Base-by-base conservation (phyloP, 1,140 invertebrate genomes). In the Leptinotarsa lineolata region DNA sequence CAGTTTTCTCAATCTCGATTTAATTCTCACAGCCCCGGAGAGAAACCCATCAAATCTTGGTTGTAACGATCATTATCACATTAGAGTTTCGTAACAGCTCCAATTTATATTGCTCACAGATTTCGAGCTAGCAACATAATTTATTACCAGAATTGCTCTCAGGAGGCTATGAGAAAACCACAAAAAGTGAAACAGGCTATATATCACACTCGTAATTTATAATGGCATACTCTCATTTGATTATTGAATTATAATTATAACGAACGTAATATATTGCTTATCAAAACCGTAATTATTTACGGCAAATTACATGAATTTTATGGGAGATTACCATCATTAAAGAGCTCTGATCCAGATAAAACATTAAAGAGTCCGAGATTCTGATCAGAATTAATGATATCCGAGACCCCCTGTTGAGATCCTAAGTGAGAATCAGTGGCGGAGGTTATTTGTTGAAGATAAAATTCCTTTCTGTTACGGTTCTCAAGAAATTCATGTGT, bases 171-270 rank as follows among this genome's bases (percentile, higher is more conserved):
- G 61, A 30, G 16, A 21, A 64, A 64, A 22, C 61, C 61, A 64
- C 24, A 64, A 64, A 64, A 64, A 64, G 61, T 64, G 24, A 64
- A 64, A 30, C 61, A 64, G 12, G 61, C 61, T 30, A 30, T 64
- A 64, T 64, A 64, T 64, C 61, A 64, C 20, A 15, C 21, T 16
- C 15, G 21, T 64, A 64, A 64, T 21, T 64, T 30, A 21, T 64
- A 64, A 64, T 22, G 21, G 61, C 24, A 21, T 64, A 64, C 61
- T 64, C 61, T 64, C 24, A 64, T 64, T 64, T 30, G 24, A 64
- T 64, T 64, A 64, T 30, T 64, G 61, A 64, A 64, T 64, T 64
- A 64, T 64, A 64, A 64, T 64, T 64, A 64, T 64, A 64, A 54
- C 16, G 48, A 54, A 54, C 4, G 48, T 54, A 54, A 54, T 54